phyloP scores from a whole-genome alignment of 2,888 invertebrate species.

The Rhingia campestris region DNA sequence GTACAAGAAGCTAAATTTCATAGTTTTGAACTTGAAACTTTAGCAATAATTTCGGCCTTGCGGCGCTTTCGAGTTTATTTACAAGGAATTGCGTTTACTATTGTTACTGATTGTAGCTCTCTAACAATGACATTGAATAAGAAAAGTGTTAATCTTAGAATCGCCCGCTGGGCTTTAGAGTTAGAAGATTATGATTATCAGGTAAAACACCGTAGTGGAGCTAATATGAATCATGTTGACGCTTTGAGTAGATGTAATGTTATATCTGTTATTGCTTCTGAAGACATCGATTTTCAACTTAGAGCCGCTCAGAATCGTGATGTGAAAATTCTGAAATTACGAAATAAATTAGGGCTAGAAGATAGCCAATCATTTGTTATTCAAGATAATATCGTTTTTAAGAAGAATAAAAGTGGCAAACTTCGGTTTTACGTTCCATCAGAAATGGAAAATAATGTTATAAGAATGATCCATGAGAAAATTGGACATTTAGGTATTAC shows the following conservation, averaged over 20 bases:
- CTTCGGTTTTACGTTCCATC: constrained; percentile 46
- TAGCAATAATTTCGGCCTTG: not conserved
- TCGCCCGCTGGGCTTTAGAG: too few species aligned
- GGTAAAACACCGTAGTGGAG: too few species aligned
- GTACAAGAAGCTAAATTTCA: not conserved
- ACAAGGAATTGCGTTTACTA: not conserved
- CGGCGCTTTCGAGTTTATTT: not conserved
- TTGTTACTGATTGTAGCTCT: not conserved
- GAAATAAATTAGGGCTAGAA: not conserved
- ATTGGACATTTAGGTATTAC: constrained; percentile 48
- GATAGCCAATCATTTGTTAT: not conserved
- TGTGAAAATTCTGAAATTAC: not conserved
- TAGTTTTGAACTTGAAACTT: not conserved
- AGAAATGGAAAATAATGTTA: constrained; percentile 41
- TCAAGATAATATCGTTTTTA: not conserved
- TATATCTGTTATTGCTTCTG: not conserved
- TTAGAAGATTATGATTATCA: too few species aligned
- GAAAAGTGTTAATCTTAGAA: too few species aligned
- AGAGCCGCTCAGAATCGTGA: not conserved
- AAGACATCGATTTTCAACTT: constrained; percentile 13
- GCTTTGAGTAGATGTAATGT: too few species aligned
- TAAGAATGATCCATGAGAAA: constrained; percentile 45
- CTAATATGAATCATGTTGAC: too few species aligned
- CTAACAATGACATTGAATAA: not conserved
- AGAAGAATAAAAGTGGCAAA: not conserved